Percentiles rank a stretch among this genome's conserved stretches.
Evolutionary conservation across 53 echinoderm and acorn worm genomes (phyloP).

Genomic region (Glandiceps talaboti): DNA sequence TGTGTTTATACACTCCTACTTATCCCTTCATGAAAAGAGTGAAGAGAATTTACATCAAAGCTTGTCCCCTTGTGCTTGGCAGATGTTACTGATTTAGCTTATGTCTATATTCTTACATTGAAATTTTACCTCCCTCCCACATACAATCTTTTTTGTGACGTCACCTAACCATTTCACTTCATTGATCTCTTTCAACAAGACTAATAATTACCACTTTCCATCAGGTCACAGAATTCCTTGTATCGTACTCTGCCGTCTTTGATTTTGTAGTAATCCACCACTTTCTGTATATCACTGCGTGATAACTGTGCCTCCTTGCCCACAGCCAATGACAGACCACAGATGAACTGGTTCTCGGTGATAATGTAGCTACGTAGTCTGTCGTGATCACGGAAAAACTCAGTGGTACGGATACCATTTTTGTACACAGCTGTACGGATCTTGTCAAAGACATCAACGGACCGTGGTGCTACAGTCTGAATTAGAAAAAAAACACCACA

Average conservation of each 20-base stretch:
- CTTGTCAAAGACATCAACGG: constrained; percentile 66
- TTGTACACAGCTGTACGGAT: constrained; percentile 91
- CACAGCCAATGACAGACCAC: constrained; percentile 78
- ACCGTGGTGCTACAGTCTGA: constrained; percentile 36
- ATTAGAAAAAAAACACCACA: no score
- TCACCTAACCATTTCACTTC: no score
- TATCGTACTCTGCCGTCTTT: constrained; percentile 73
- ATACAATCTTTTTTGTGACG: no score
- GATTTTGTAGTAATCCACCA: constrained; percentile 66
- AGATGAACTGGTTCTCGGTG: constrained; percentile 97
- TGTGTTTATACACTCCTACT: no score
- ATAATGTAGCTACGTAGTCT: constrained; percentile 86
- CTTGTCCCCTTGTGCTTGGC: no score
- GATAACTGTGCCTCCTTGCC: constrained; percentile 66
- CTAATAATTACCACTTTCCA: constrained; percentile 99
- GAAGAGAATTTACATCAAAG: no score
- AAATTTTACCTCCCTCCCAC: no score
- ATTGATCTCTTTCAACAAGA: no score
- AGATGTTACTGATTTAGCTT: no score
- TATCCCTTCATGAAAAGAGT: no score
- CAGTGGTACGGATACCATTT: constrained; percentile 86
- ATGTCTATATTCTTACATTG: no score
- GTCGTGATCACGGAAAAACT: constrained; percentile 98
- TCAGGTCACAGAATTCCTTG: constrained; percentile 86
- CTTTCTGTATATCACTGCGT: constrained; percentile 69